Evolutionary conservation across 2,797 vertebrate species (phyloP), one percentile per base, ranked within the genome.

Genomic region (Orientallactaga sibirica): DNA sequence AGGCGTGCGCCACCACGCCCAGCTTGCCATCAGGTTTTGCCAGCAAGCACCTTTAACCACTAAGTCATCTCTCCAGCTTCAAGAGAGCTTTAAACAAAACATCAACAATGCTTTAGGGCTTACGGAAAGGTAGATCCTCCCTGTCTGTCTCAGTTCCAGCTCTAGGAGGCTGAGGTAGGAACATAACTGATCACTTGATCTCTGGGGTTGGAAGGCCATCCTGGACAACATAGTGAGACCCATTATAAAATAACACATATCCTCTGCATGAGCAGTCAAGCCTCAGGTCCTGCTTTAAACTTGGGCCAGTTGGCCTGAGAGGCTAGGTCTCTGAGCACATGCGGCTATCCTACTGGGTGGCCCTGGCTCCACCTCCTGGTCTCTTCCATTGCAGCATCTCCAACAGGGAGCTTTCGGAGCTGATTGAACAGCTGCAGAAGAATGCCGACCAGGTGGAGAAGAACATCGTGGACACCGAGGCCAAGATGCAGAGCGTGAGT

Each of bases 361-460:
- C 5, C 27, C 52, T 1, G 0, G 0, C 0, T 67, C 67, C 68
- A 83, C 33, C 33, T 24, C 15, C 41, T 16, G 3, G 0, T 14
- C 55, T 41, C 24, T 71, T 68, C 80, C 22, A 0, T 0, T 24
- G 0, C 97, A 98, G 98, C 95, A 98, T 98, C 97, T 98, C 98
- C 93, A 98, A 95, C 97, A 98, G 98, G 97, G 99, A 99, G 73
- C 98, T 99, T 87, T 96, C 97, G 0, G 84, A 96, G 79, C 98
- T 99, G 97, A 99, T 99, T 0, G 99, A 99, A 94, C 99, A 99
- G 97, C 98, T 99, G 96, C 99, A 99, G 98, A 99, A 98, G 96
- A 99, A 99, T 98, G 99, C 99, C 0, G 99, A 99, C 97, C 99
- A 99, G 95, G 99, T 99, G 98, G 99, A 99, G 97, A 99, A 98